These are phyloP conservation scores for Gryon sp. DNA, from an alignment of 1,140 invertebrate species.

Conservation along the genomic window DNA sequence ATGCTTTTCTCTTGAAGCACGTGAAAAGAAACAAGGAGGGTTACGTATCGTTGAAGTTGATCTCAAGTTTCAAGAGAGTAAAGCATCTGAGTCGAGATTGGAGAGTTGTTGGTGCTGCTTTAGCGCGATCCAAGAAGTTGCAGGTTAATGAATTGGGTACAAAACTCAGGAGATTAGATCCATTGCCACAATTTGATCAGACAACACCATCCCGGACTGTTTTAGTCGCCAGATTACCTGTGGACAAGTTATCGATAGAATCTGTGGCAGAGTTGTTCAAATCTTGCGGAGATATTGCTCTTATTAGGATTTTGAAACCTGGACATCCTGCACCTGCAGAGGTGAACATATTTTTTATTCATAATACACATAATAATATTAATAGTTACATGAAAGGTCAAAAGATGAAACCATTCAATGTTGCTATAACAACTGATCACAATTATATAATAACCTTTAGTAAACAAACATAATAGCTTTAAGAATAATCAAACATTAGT, in stretches of 20 bases:
- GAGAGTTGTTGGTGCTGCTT: slow-evolving; percentile 91
- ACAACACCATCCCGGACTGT: slow-evolving; percentile 94
- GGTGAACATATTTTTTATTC: slow-evolving; percentile 69
- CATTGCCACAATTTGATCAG: slow-evolving; percentile 93
- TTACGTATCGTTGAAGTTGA: slow-evolving; percentile 95
- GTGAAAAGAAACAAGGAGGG: slow-evolving; percentile 96
- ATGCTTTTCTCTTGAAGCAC: slow-evolving; percentile 96
- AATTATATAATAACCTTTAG: slow-evolving; percentile 3
- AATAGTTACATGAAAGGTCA: too few relatives aligned
- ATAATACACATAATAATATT: background rate
- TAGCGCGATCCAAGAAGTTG: slow-evolving; percentile 88
- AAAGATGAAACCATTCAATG: too few relatives aligned
- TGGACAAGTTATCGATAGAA: slow-evolving; percentile 91
- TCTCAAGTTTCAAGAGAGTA: slow-evolving; percentile 95
- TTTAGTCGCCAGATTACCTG: slow-evolving; percentile 90
- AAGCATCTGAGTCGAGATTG: slow-evolving; percentile 96
- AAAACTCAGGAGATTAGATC: slow-evolving; percentile 91
- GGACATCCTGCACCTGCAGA: slow-evolving; percentile 93
- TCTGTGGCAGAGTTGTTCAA: slow-evolving; percentile 93
- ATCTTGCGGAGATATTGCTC: slow-evolving; percentile 91
- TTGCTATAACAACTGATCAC: too few relatives aligned
- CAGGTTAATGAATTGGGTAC: slow-evolving; percentile 95
- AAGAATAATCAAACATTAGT: too few relatives aligned
- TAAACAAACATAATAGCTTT: slow-evolving; percentile 21
- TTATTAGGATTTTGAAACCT: slow-evolving; percentile 91